Percentiles rank a stretch among this genome's conserved stretches.
Evolutionary conservation across 2,113 vertebrate genomes (phyloP).

Genomic region (Columba janthina): DNA sequence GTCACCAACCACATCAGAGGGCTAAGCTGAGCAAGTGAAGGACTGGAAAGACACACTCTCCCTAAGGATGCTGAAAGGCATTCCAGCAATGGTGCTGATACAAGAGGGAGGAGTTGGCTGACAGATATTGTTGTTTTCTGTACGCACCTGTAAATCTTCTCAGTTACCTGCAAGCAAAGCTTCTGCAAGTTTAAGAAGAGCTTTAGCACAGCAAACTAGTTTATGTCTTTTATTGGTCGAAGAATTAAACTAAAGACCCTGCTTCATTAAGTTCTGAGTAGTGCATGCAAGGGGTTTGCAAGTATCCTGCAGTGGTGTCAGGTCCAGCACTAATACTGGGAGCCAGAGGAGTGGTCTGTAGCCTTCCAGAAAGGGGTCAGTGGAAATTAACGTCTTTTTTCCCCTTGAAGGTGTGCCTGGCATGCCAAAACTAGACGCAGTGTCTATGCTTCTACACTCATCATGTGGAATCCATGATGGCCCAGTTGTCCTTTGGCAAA

Average conservation of each 20-base stretch:
- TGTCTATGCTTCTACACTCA: not conserved
- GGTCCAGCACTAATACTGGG: not conserved
- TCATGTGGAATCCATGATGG: not conserved
- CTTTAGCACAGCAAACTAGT: not conserved
- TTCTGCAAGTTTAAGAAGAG: not conserved
- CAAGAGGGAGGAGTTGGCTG: not conserved
- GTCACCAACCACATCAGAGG: slow-evolving; percentile 39
- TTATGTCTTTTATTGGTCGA: not conserved
- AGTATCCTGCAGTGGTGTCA: not conserved
- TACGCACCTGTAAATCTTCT: not conserved
- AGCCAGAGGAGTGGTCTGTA: not conserved
- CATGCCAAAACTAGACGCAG: not conserved
- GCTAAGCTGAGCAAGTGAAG: not conserved
- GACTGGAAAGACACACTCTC: not conserved
- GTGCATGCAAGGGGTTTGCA: not conserved
- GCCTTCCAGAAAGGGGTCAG: not conserved
- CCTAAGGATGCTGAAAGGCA: slow-evolving; percentile 20
- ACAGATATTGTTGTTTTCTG: not conserved
- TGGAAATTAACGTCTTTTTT: not conserved
- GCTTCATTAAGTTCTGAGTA: not conserved
- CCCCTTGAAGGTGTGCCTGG: fast-evolving
- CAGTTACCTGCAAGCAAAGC: not conserved
- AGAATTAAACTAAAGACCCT: not conserved
- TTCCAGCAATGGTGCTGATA: not conserved
- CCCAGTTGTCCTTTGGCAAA: not conserved